Evolutionary conservation across 2,888 invertebrate genomes (phyloP).

Genomic region (Ctenicera cuprea): DNA sequence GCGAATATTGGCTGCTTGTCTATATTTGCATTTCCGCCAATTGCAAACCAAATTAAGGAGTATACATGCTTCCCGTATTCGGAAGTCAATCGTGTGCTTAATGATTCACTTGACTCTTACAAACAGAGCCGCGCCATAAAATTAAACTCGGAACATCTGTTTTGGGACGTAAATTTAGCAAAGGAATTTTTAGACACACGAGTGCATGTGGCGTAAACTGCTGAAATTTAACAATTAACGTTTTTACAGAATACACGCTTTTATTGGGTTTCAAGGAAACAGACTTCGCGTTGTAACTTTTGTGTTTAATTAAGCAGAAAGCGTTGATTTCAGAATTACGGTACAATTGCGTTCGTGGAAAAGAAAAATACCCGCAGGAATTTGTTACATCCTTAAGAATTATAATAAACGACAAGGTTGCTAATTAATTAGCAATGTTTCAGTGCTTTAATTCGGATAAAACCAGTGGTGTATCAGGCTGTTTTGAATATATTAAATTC

Average conservation of each 20-base stretch:
- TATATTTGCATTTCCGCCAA: conserved; percentile 31
- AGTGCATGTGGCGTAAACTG: not conserved
- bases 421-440: not conserved
- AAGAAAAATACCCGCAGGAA: not conserved
- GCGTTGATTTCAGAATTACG: conserved; percentile 19
- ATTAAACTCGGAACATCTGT: conserved; percentile 13
- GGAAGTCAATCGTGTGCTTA: conserved; percentile 24
- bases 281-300: not conserved
- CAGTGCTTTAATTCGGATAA: too few species aligned
- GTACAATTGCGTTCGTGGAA: not conserved
- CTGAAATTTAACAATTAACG: conserved; percentile 10
- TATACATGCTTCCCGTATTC: not conserved
- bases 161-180: conserved; percentile 4
- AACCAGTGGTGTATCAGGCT: too few species aligned
- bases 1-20: conserved; percentile 7
- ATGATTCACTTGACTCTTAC: conserved; percentile 13
- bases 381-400: not conserved
- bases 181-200: conserved; percentile 19
- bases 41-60: conserved; percentile 28
- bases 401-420: not conserved
- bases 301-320: conserved; percentile 21
- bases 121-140: conserved; percentile 4
- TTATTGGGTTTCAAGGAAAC: conserved; percentile 10
- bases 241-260: not conserved
- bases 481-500: too few species aligned